Conservation (phyloP, 2,797 vertebrate species). For the Sebastes diaconus region DNA sequence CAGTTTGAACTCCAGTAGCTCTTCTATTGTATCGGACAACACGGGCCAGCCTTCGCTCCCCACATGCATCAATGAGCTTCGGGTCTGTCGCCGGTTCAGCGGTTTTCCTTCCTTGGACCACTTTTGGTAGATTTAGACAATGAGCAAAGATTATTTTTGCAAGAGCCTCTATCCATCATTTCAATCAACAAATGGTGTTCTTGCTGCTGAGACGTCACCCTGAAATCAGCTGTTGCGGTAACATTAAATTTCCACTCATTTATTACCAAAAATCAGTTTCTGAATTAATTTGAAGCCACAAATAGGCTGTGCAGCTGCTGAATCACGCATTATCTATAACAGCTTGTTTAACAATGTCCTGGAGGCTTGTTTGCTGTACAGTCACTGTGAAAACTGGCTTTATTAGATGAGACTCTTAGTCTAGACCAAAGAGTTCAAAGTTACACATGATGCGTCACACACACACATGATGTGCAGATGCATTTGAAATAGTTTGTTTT, state of each 20-base stretch:
- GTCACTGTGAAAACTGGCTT: neutral
- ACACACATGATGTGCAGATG: slow-evolving; percentile 13
- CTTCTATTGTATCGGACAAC: too few species aligned
- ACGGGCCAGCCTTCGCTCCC: too few species aligned
- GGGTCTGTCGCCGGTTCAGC: too few species aligned
- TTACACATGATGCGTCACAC: neutral
- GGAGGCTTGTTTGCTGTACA: neutral
- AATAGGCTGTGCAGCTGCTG: neutral
- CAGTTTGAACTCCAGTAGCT: too few species aligned
- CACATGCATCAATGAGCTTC: too few species aligned
- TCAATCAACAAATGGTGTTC: neutral
- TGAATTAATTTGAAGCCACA: neutral
- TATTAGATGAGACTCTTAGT: neutral
- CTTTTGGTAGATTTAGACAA: neutral
- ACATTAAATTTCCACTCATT: neutral
- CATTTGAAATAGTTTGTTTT: slow-evolving; percentile 11
- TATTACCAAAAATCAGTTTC: neutral
- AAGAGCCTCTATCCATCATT: neutral
- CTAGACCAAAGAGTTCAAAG: neutral
- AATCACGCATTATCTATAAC: neutral
- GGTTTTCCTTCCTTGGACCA: too few species aligned
- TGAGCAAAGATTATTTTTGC: neutral
- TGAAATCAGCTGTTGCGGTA: neutral
- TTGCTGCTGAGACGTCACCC: neutral
- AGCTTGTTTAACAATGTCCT: neutral